Base-by-base conservation (phyloP, 2,888 invertebrate genomes). In the Tineola bisselliella region DNA sequence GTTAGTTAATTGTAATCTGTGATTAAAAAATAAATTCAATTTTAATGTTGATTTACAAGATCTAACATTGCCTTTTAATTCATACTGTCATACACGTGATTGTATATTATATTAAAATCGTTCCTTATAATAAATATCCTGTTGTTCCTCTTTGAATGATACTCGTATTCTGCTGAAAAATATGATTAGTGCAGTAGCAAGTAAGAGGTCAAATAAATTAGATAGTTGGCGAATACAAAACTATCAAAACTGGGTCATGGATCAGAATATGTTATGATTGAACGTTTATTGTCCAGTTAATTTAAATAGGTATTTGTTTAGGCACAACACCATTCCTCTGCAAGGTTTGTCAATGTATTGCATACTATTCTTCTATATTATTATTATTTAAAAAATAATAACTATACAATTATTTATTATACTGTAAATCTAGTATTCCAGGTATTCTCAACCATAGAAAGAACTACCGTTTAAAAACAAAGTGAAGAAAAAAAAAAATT, bases 171-270 rank as follows among this genome's bases (percentile, higher is more conserved):
- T 48, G 48, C 15, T 48, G 48, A 48, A 48, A 48, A 48, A 48
- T 48, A 17, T 48, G 48, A 48, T 48, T 48, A 48, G 17, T 48
- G 10, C 38, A 17, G 48, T 17, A 48, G 48, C 48, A 48, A 48
- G 48, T 48, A n/a, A 54, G 48, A 60, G 60, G 60, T 48, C 60
- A 60, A 60, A 44, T 30, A 48, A 60, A 60, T 60, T 60, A 60
- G 60, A 60, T 60, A 38, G 60, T 60, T 60, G 60, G 30, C 60
- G 59, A 33, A 43, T 44, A 59, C 59, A 33, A 15, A 60, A 44
- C 31, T 44, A 60, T 60, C 25, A 18, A 67, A 81, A 75, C 72
- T 81, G 65, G 82, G 82, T 82, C 82, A 83, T 77, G 82, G 81
- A 63, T 70, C 69, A 67, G 59, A 65, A 66, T 72, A 74, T 74